These are phyloP conservation scores for Brassicogethes aeneus DNA, from an alignment of 2,888 invertebrate species.

Conservation along the genomic window DNA sequence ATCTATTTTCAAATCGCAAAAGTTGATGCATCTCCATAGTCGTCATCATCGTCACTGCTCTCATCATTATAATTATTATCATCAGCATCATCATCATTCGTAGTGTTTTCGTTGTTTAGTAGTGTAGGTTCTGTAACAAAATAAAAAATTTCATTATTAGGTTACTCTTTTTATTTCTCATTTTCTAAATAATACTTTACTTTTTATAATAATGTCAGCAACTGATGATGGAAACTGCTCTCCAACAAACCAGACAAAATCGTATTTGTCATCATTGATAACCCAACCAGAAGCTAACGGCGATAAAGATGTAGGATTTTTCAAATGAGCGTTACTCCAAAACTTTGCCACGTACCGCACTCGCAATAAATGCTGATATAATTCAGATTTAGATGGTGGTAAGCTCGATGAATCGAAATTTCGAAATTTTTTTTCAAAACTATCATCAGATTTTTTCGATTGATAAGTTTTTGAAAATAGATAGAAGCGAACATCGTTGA, in stretches of 20 bases:
- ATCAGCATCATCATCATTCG: no score
- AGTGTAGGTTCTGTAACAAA: no score
- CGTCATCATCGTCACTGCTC: no score
- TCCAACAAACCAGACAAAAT: slow-evolving; percentile 22
- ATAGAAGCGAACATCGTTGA: slow-evolving; percentile 20
- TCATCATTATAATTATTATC: no score
- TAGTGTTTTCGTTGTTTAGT: no score
- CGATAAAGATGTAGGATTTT: slow-evolving; percentile 11
- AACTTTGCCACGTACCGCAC: slow-evolving; percentile 14
- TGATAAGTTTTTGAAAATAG: slow-evolving; percentile 17
- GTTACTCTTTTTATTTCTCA: no score
- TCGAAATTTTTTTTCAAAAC: slow-evolving; percentile 8
- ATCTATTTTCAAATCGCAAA: no score
- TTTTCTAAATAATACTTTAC: no score
- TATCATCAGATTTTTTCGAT: slow-evolving; percentile 13
- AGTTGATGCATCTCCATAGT: no score
- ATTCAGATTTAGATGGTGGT: slow-evolving; percentile 18
- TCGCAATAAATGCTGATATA: slow-evolving; percentile 17
- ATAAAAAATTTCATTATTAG: no score
- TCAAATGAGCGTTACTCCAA: slow-evolving; percentile 16
- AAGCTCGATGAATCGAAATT: slow-evolving; percentile 16
- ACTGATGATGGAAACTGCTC: slow-evolving; percentile 19
- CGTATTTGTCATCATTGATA: slow-evolving; percentile 12
- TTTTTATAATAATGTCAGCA: no score
- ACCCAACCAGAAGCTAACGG: slow-evolving; percentile 14